Conservation (phyloP, 2,888 invertebrate genomes). For the Elegia similella region DNA sequence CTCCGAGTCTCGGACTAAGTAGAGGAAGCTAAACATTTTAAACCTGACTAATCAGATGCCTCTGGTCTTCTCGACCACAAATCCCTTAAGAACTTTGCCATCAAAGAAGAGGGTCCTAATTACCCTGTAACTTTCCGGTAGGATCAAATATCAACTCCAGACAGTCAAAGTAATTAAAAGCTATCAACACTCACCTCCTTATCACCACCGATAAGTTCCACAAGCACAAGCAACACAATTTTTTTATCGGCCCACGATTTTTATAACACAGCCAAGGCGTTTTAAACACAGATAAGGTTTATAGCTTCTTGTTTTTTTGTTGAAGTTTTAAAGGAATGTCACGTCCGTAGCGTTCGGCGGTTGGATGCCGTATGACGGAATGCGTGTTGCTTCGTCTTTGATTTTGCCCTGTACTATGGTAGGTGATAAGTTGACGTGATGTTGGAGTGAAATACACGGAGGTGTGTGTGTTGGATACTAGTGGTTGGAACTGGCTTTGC, state of each 20-base stretch:
- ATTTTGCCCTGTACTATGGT: conserved; percentile 32
- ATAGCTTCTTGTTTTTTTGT: conserved; percentile 33
- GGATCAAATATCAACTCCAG: conserved; percentile 25
- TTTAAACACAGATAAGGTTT: conserved; percentile 50
- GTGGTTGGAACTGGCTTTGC: background rate
- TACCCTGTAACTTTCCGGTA: conserved; percentile 10
- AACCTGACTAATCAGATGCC: too few species aligned
- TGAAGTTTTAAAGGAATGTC: conserved; percentile 9
- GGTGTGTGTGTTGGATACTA: background rate
- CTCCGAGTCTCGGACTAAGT: too few species aligned
- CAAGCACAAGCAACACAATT: conserved; percentile 63
- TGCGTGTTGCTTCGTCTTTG: conserved; percentile 50
- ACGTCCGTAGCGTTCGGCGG: conserved; percentile 50
- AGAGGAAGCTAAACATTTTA: too few species aligned
- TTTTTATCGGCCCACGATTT: conserved; percentile 41
- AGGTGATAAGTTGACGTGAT: conserved; percentile 7
- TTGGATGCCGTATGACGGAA: conserved; percentile 52
- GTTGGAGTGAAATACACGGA: conserved; percentile 3
- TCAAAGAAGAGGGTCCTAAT: background rate
- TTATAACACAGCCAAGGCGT: conserved; percentile 51
- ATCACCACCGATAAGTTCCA: conserved; percentile 69
- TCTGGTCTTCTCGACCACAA: too few species aligned
- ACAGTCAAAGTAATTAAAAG: conserved; percentile 66
- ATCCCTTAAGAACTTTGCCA: too few species aligned
- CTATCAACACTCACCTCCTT: conserved; percentile 76